These are phyloP conservation scores for Xenotilapia leptura DNA, from an alignment of 2,113 vertebrate genomes.

Conservation along the genomic window DNA sequence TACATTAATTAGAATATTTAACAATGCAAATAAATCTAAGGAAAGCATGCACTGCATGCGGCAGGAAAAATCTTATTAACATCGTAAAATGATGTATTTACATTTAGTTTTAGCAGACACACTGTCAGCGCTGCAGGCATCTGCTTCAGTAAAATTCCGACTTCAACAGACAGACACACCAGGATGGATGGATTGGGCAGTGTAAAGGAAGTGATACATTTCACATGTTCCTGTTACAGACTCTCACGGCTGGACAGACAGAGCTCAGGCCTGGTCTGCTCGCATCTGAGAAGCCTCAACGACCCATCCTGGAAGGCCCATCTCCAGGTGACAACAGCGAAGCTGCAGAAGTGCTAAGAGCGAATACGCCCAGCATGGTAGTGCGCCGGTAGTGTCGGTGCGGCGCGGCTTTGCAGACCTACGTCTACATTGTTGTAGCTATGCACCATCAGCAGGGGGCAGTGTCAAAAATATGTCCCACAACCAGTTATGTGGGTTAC, in stretches of 20 bases:
- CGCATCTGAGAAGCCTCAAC: slow-evolving; percentile 1
- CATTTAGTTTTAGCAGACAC: not conserved
- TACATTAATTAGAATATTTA: not conserved
- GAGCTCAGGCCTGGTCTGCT: slow-evolving; percentile 8
- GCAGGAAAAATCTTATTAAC: not conserved
- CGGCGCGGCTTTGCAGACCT: not conserved
- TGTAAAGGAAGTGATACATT: slow-evolving; percentile 54
- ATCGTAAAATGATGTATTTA: not conserved
- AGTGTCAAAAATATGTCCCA: not conserved
- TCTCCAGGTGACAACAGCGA: slow-evolving; percentile 38
- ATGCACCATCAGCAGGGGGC: not conserved
- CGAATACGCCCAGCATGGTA: not conserved
- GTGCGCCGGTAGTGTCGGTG: not conserved
- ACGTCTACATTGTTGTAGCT: not conserved
- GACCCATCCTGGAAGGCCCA: slow-evolving; percentile 3
- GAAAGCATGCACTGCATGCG: not conserved
- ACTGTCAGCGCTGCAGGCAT: not conserved
- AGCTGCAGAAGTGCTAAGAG: slow-evolving; percentile 32
- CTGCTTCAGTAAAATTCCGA: not conserved
- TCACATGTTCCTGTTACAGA: slow-evolving; percentile 56
- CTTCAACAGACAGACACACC: not conserved
- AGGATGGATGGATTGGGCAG: not conserved
- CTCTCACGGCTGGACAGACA: slow-evolving; percentile 16
- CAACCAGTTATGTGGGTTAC: not conserved
- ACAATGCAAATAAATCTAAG: not conserved